Conservation (phyloP, 92 coral and sea anemone genomes). For the Epizoanthus fatuus region DNA sequence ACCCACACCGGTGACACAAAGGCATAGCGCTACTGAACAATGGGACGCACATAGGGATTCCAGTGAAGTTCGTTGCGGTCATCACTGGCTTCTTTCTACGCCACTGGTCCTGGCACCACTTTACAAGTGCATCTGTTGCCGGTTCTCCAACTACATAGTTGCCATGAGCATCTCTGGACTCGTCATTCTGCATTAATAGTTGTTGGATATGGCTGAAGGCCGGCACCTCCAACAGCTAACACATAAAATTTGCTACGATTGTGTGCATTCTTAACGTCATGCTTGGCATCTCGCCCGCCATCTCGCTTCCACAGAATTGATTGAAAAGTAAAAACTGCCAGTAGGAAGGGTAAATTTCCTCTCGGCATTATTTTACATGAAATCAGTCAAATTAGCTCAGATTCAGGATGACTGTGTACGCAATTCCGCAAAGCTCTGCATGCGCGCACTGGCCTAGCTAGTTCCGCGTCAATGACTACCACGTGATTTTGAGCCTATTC, state of each 20-base stretch:
- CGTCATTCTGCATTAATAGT: neutral
- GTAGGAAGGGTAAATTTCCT: constrained; percentile 34
- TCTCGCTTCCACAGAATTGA: neutral
- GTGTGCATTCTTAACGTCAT: constrained; percentile 29
- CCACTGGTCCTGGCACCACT: constrained; percentile 59
- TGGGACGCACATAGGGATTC: constrained; percentile 10
- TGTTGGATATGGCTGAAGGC: constrained; percentile 14
- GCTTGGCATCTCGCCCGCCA: neutral
- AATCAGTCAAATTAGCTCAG: neutral
- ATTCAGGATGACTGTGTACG: no score
- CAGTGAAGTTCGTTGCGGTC: neutral
- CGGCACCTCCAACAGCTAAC: constrained; percentile 12
- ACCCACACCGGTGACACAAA: constrained; percentile 23
- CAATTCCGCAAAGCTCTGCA: no score
- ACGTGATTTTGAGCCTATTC: neutral
- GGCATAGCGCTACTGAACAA: constrained; percentile 21
- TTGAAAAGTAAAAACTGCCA: constrained; percentile 30
- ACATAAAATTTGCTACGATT: constrained; percentile 28
- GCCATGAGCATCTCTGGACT: constrained; percentile 20
- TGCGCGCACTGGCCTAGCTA: no score
- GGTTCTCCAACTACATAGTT: neutral
- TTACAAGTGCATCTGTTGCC: constrained; percentile 23
- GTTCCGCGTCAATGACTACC: neutral
- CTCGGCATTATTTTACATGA: neutral
- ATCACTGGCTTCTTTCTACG: constrained; percentile 24